phyloP scores from a whole-genome alignment of 2,113 vertebrate species.

The Apus apus region DNA sequence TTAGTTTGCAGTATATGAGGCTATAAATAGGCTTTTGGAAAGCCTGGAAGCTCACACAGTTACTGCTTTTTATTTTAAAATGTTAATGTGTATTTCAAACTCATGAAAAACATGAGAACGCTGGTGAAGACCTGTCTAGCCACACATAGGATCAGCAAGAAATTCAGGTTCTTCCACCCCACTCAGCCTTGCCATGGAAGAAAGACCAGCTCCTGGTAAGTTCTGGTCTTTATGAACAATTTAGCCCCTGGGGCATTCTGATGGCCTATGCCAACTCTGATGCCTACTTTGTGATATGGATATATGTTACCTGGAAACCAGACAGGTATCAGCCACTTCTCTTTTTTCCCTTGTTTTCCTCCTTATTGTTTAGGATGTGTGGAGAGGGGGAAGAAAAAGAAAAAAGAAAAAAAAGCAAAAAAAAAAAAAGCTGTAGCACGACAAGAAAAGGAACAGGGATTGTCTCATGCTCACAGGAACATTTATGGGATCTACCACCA shows the following conservation, averaged over 20 bases:
- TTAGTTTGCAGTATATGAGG: neutral
- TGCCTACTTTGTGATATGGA: neutral
- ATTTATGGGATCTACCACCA: neutral
- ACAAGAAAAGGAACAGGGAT: neutral
- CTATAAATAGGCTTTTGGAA: conserved; percentile 34
- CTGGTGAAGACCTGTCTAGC: conserved; percentile 40
- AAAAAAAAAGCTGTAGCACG: neutral
- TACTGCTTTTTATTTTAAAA: conserved; percentile 38
- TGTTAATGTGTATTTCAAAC: conserved; percentile 21
- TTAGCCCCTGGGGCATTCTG: neutral
- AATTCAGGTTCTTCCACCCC: conserved; percentile 56
- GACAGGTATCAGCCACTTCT: neutral
- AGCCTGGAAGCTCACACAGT: neutral
- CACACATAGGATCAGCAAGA: conserved; percentile 37
- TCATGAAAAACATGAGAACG: conserved; percentile 13
- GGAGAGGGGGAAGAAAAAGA: neutral
- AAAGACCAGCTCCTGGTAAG: conserved; percentile 33
- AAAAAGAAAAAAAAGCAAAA: no score
- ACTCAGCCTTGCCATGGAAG: conserved; percentile 8
- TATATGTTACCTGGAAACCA: neutral
- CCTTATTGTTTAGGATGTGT: neutral
- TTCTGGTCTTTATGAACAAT: conserved; percentile 38
- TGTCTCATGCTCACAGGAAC: neutral
- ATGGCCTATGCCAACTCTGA: neutral
- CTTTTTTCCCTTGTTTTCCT: neutral